Percentiles rank a stretch among this genome's conserved stretches.
Evolutionary conservation across 2,888 invertebrate species (phyloP).

Genomic region (Parelbella ahira): DNA sequence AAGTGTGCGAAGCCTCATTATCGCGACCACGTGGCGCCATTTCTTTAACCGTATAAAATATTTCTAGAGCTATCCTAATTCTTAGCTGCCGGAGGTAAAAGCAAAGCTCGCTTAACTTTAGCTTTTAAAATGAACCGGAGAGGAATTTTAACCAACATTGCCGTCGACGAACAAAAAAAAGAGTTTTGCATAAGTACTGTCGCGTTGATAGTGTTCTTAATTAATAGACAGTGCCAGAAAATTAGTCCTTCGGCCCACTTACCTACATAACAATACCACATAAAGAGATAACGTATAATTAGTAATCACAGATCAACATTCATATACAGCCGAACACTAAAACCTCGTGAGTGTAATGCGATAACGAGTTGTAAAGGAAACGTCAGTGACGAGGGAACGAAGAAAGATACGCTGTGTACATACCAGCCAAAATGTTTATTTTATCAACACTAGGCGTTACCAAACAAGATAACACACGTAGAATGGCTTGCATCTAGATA

Average conservation of each 20-base stretch:
- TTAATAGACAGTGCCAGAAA: too few species aligned
- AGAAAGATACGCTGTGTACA: conserved; percentile 44
- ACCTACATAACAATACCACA: conserved; percentile 16
- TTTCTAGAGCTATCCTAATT: too few species aligned
- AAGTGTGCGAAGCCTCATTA: conserved; percentile 21
- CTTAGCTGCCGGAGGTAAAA: too few species aligned
- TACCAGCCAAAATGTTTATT: conserved; percentile 57
- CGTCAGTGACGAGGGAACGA: conserved; percentile 31
- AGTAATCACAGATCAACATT: conserved; percentile 15
- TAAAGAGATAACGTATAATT: conserved; percentile 13
- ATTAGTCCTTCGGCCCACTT: conserved; percentile 17
- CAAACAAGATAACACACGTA: conserved; percentile 65
- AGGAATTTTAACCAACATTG: too few species aligned
- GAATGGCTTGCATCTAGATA: conserved; percentile 59
- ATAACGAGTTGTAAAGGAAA: conserved; percentile 21
- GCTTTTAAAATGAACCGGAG: too few species aligned
- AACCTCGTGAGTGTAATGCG: conserved; percentile 17
- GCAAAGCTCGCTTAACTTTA: too few species aligned
- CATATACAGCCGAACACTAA: conserved; percentile 8
- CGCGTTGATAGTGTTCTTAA: too few species aligned
- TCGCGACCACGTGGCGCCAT: conserved; percentile 4
- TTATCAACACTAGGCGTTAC: conserved; percentile 58
- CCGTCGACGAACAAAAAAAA: too few species aligned
- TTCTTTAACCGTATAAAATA: too few species aligned
- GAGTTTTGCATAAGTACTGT: too few species aligned